Percentiles rank a stretch among this genome's conserved stretches.
Conservation (phyloP, 2,888 invertebrate genomes). For the Spodoptera littoralis region DNA sequence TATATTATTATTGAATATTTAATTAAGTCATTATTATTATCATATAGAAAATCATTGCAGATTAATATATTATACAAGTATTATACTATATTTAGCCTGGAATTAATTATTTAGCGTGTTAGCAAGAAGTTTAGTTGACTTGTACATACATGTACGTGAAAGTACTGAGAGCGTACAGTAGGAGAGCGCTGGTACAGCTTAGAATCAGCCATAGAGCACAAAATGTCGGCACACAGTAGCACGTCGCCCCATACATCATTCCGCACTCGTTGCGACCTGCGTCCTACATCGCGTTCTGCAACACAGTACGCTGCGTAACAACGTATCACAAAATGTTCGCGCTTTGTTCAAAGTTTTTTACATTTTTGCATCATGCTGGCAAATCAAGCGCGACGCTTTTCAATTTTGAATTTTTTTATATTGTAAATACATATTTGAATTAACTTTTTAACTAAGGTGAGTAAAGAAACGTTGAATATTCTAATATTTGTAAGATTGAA, state of each 20-base stretch:
- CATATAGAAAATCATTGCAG: conserved; percentile 4
- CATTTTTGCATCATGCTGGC: conserved; percentile 36
- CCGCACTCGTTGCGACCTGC: conserved; percentile 31
- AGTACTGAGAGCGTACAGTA: neutral
- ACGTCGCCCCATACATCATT: conserved; percentile 29
- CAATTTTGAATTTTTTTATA: conserved; percentile 8
- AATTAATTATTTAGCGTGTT: conserved; percentile 4
- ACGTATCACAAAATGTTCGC: conserved; percentile 21
- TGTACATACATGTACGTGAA: conserved; percentile 2
- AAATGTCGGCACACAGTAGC: conserved; percentile 26
- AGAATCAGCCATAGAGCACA: conserved; percentile 25
- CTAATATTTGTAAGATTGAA: too few relatives aligned
- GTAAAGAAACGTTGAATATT: neutral
- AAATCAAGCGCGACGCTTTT: conserved; percentile 27
- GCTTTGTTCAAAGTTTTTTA: conserved; percentile 29
- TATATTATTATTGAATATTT: conserved; percentile 8
- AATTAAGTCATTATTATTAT: conserved; percentile 8
- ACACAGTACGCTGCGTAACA: conserved; percentile 22
- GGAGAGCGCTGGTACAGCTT: conserved; percentile 9
- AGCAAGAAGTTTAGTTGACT: conserved; percentile 12
- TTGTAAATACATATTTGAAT: conserved; percentile 26
- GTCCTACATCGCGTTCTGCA: conserved; percentile 8
- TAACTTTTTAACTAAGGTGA: conserved; percentile 15
- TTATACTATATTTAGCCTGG: conserved; percentile 4
- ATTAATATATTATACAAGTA: neutral